Evolutionary conservation across 2,113 vertebrate species (phyloP), one percentile per base, ranked within the genome.

Genomic region (Eonycteris spelaea): DNA sequence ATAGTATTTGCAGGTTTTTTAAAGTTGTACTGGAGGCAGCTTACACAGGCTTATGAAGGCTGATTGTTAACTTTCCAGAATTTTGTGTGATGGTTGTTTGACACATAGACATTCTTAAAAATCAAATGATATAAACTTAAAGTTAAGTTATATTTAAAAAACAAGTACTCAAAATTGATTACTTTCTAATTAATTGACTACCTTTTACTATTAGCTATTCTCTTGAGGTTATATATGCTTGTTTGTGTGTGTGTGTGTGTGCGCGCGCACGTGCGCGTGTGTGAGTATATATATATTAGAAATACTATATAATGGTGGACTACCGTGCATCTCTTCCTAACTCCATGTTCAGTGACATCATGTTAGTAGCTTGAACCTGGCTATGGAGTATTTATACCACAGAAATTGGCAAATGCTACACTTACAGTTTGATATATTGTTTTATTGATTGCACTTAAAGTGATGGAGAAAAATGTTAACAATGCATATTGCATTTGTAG

Each of bases 91-190:
- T 95, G 28, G 6, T 48, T 93, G 12, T 78, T 96, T 61, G 84
- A 38, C 57, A 67, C 35, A 48, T 48, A 91, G 30, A 88, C 61
- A 79, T 95, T 90, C 75, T 74, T 91, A 67, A 93, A 91, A 95
- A 53, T 84, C 87, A 70, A 83, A 83, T 73, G 11, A 33, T 65
- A 22, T 78, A 67, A 88, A 43, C n/a, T 38, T 82, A 59, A 33
- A 82, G 45, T 88, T 90, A 79, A 67, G 19, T 73, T 74, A 57
- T 73, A 79, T 79, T 75, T 77, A 95, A 75, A 83, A 90, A 74
- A 24, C 55, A 88, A 83, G 40, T 80, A 73, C 57, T 93, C n/a
- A 85, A 93, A 95, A 68, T n/a, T 74, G 26, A 91, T 83, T 93
- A 53, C 65, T 79, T 88, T 5, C 22, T 77, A 82, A 59, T 70